phyloP scores from a whole-genome alignment of 2,888 invertebrate species.

The Phrixothrix hirtus region DNA sequence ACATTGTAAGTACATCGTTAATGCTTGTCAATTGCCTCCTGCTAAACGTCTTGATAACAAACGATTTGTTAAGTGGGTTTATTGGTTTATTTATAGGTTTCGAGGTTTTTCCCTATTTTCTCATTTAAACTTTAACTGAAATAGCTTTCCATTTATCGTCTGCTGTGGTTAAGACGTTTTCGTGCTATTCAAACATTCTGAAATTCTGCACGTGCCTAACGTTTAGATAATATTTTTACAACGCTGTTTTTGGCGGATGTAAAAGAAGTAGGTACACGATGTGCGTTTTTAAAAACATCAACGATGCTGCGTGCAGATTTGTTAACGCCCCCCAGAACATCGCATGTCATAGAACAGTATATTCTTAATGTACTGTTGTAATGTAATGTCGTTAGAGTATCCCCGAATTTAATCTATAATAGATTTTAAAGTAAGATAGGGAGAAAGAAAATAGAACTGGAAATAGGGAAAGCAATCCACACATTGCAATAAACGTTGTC shows the following conservation, averaged over 20 bases:
- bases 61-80: conserved; percentile 49
- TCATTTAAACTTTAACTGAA: neutral
- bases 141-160: conserved; percentile 1
- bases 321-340: conserved; percentile 54
- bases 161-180: neutral
- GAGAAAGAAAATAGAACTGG: no score
- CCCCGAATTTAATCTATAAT: conserved; percentile 27
- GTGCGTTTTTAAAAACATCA: conserved; percentile 30
- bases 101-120: conserved; percentile 10
- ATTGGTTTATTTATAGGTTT: conserved; percentile 49
- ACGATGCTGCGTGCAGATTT: conserved; percentile 50
- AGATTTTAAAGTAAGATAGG: conserved; percentile 19
- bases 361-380: conserved; percentile 54
- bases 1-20: conserved; percentile 46
- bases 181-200: conserved; percentile 1
- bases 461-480: no score
- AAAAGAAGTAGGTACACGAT: conserved; percentile 37
- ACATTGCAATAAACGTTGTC: no score
- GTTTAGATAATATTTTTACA: conserved; percentile 6
- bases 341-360: conserved; percentile 54
- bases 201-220: conserved; percentile 4
- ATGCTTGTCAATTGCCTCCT: conserved; percentile 51
- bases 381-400: conserved; percentile 44
- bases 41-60: conserved; percentile 54
- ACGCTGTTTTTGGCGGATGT: conserved; percentile 15